Evolutionary conservation across 2,113 vertebrate species (phyloP).

Genomic region (Empidonax alnorum): DNA sequence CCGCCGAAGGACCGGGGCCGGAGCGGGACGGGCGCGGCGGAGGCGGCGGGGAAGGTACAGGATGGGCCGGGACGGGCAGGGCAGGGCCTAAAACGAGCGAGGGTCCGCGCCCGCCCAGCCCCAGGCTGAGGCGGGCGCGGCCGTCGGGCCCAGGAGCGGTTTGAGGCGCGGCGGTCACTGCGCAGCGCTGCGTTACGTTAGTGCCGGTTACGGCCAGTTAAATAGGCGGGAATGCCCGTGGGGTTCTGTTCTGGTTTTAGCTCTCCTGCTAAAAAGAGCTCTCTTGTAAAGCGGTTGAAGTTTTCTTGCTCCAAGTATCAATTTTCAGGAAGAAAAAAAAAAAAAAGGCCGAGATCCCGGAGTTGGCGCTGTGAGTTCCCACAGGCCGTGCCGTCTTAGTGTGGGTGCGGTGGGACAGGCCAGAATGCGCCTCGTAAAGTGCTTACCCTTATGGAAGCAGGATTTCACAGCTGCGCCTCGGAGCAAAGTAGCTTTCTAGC

Average conservation of each 20-base stretch:
- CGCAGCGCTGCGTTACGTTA: neutral
- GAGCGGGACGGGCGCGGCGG: rapidly evolving
- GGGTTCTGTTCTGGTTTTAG: rapidly evolving
- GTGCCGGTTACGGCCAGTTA: rapidly evolving
- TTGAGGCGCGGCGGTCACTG: rapidly evolving
- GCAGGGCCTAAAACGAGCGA: rapidly evolving
- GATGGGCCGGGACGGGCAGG: too few species aligned
- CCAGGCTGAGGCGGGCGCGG: rapidly evolving
- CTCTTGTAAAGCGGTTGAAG: rapidly evolving
- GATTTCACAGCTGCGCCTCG: rapidly evolving
- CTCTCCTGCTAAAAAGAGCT: rapidly evolving
- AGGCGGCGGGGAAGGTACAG: neutral
- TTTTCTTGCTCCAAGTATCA: rapidly evolving
- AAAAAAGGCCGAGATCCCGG: rapidly evolving
- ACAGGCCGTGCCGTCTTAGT: rapidly evolving
- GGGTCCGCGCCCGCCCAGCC: neutral
- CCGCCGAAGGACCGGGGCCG: neutral
- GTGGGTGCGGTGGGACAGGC: rapidly evolving
- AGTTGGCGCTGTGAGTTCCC: rapidly evolving
- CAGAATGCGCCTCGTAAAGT: rapidly evolving
- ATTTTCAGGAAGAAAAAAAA: neutral
- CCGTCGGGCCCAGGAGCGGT: rapidly evolving
- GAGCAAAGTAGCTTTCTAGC: rapidly evolving
- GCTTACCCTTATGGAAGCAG: rapidly evolving
- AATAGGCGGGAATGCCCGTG: rapidly evolving